Conservation (phyloP, 92 coral and sea anemone species). For the Muricea muricata region DNA sequence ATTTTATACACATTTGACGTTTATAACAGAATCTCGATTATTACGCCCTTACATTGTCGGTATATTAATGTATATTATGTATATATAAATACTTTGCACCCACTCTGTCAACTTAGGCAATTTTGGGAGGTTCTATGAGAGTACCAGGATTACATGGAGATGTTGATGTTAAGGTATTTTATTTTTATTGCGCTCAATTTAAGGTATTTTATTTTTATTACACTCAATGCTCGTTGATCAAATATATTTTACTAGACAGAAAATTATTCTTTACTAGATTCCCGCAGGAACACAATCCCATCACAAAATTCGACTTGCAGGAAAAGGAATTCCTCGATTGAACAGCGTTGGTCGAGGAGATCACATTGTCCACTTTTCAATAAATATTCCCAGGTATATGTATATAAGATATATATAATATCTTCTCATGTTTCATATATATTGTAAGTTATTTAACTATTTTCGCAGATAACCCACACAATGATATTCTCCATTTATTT, state of each 20-base stretch:
- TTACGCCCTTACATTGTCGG: too few species aligned
- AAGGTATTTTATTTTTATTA: neutral
- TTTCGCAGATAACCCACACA: too few species aligned
- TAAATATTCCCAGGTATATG: constrained; percentile 98
- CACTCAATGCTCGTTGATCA: neutral
- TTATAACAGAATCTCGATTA: too few species aligned
- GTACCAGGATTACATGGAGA: constrained; percentile 96
- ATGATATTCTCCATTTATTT: too few species aligned
- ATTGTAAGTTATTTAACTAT: too few species aligned
- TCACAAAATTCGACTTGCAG: constrained; percentile 84
- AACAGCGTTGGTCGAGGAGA: constrained; percentile 95
- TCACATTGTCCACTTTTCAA: constrained; percentile 85
- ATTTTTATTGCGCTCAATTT: too few species aligned
- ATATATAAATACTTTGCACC: too few species aligned
- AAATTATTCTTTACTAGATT: constrained; percentile 66
- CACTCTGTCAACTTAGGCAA: too few species aligned
- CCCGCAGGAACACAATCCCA: constrained; percentile 98
- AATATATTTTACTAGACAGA: too few species aligned
- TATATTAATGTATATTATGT: too few species aligned
- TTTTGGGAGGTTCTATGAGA: constrained; percentile 90
- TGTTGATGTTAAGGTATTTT: constrained; percentile 80
- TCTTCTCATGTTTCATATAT: neutral
- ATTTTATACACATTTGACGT: too few species aligned
- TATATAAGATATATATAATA: constrained; percentile 27
- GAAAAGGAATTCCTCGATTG: constrained; percentile 93